Evolutionary conservation across 2,888 invertebrate species (phyloP).

Genomic region (Ceraclea dissimilis): DNA sequence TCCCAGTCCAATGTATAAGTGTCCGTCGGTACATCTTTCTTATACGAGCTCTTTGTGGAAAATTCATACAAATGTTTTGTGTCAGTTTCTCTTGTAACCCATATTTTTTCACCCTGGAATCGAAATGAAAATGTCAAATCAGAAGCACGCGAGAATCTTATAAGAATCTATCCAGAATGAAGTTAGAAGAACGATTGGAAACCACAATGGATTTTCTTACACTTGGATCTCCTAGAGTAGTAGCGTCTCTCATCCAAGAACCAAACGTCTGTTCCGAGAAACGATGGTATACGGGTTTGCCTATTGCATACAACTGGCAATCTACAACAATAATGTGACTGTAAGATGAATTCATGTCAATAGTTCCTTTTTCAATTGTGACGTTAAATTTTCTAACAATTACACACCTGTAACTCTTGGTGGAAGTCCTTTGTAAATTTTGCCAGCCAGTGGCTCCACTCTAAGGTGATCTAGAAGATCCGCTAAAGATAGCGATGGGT

Average conservation of each 20-base stretch:
- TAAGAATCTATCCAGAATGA: no score
- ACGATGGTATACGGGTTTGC: conserved; percentile 86
- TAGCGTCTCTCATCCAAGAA: conserved; percentile 78
- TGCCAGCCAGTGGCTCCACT: conserved; percentile 38
- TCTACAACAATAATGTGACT: conserved; percentile 44
- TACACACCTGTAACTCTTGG: conserved; percentile 42
- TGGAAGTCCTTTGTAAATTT: conserved; percentile 50
- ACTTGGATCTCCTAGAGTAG: conserved; percentile 16
- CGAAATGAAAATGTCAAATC: neutral
- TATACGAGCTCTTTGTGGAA: conserved; percentile 62
- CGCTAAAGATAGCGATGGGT: conserved; percentile 31
- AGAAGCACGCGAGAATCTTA: no score
- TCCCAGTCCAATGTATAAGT: conserved; percentile 33
- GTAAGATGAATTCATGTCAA: no score
- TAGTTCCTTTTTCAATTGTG: no score
- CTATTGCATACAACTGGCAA: conserved; percentile 83
- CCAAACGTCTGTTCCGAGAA: conserved; percentile 71
- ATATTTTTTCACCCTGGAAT: conserved; percentile 60
- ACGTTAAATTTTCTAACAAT: no score
- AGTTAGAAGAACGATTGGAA: no score
- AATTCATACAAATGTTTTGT: conserved; percentile 70
- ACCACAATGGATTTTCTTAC: conserved; percentile 6
- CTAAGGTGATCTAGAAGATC: conserved; percentile 32
- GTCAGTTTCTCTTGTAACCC: conserved; percentile 75
- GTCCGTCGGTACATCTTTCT: conserved; percentile 49